These are phyloP conservation scores for Paedocypris micromegethes DNA, from an alignment of 2,797 vertebrate genomes.

Conservation along the genomic window DNA sequence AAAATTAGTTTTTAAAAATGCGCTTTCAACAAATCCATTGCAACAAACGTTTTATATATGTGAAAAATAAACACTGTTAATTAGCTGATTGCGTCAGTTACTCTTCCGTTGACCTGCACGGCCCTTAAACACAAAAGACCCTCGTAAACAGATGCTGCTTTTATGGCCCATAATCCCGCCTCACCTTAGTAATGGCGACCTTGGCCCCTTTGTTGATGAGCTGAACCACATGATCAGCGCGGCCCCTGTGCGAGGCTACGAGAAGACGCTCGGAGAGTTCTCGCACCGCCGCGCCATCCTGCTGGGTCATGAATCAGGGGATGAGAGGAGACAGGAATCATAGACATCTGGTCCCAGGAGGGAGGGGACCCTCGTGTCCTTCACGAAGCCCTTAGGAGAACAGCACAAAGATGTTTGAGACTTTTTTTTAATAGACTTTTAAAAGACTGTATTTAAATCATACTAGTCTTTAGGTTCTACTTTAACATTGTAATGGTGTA, in stretches of 20 bases:
- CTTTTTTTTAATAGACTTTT: too few species aligned
- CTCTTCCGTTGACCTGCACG: too few species aligned
- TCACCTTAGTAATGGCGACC: slow-evolving; percentile 97
- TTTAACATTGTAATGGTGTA: too few species aligned
- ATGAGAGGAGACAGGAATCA: slow-evolving; percentile 23
- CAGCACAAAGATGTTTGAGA: slow-evolving; percentile 44
- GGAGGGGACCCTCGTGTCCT: slow-evolving; percentile 61
- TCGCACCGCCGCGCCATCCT: slow-evolving; percentile 83
- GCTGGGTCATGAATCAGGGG: slow-evolving; percentile 96
- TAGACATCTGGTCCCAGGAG: slow-evolving; percentile 16
- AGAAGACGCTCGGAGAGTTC: slow-evolving; percentile 96
- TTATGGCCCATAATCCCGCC: slow-evolving; percentile 27
- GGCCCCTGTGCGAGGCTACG: slow-evolving; percentile 94
- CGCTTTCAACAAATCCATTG: too few species aligned
- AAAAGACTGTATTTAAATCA: too few species aligned
- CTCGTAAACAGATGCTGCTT: not conserved
- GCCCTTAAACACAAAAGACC: not conserved
- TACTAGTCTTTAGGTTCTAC: too few species aligned
- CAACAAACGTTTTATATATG: too few species aligned
- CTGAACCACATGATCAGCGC: slow-evolving; percentile 95
- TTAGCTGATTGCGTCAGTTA: too few species aligned
- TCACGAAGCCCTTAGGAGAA: slow-evolving; percentile 61
- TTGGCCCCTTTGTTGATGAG: slow-evolving; percentile 98
- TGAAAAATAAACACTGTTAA: too few species aligned
- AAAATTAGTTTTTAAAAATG: too few species aligned